These are phyloP conservation scores for Dendroctonus valens DNA, from an alignment of 1,140 invertebrate genomes.

Conservation along the genomic window DNA sequence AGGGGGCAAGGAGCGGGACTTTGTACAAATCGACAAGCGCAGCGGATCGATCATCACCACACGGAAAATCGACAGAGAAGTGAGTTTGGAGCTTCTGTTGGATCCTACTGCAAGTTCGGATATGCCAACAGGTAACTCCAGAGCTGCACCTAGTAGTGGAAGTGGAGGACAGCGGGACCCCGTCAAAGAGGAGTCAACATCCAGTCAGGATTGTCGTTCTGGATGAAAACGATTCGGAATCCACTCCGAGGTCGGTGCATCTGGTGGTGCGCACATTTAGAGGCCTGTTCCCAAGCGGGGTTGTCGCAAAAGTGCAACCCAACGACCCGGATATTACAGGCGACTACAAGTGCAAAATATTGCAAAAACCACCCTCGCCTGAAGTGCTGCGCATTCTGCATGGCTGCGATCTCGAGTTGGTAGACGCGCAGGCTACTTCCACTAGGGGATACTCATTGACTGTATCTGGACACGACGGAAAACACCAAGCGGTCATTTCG, in stretches of 20 bases:
- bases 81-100: conserved; percentile 23
- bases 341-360: conserved; percentile 81
- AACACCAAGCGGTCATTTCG: conserved; percentile 79
- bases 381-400: conserved; percentile 70
- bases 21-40: conserved; percentile 74
- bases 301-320: conserved; percentile 87
- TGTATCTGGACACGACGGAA: conserved; percentile 85
- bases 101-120: neutral
- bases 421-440: conserved; percentile 61
- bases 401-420: conserved; percentile 71
- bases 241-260: conserved; percentile 76
- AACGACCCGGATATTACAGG: conserved; percentile 86
- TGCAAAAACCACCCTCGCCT: conserved; percentile 58
- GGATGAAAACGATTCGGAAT: conserved; percentile 92
- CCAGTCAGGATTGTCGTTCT: conserved; percentile 73
- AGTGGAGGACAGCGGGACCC: conserved; percentile 85
- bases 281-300: conserved; percentile 67
- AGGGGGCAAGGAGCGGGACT: conserved; percentile 73
- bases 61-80: conserved; percentile 78
- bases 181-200: conserved; percentile 77
- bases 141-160: conserved; percentile 74
- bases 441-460: conserved; percentile 71
- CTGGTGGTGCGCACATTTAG: conserved; percentile 79
- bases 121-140: conserved; percentile 53
- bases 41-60: conserved; percentile 79